Evolutionary conservation across 2,113 vertebrate genomes (phyloP).

Genomic region (Tragelaphus imberbis): DNA sequence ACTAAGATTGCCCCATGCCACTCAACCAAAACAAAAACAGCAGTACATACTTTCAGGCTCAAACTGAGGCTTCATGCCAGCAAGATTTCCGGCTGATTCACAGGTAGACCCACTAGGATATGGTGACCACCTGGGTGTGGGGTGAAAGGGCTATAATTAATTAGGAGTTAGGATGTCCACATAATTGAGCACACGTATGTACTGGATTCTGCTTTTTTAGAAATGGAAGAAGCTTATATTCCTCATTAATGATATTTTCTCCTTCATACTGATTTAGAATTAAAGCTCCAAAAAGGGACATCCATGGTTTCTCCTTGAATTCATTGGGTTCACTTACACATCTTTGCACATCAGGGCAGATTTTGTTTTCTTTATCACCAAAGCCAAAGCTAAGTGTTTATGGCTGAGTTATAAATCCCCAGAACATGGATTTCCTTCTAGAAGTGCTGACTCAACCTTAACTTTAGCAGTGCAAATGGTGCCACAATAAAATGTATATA

Average conservation of each 20-base stretch:
- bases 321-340: background rate
- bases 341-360: background rate
- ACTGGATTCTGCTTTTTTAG: background rate
- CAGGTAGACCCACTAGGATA: accelerated
- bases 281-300: background rate
- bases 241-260: background rate
- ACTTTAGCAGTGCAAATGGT: constrained; percentile 33
- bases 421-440: constrained; percentile 40
- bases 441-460: constrained; percentile 66
- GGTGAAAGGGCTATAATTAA: too few species aligned
- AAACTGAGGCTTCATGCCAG: background rate
- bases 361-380: constrained; percentile 35
- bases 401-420: constrained; percentile 58
- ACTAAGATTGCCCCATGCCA: background rate
- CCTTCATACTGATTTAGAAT: background rate
- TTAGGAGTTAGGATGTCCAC: background rate
- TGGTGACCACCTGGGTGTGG: background rate
- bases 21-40: background rate
- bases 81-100: background rate
- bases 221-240: background rate
- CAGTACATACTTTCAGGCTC: background rate
- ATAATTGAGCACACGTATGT: background rate
- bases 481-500: constrained; percentile 61
- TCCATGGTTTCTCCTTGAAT: constrained; percentile 13
- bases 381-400: constrained; percentile 54